A percentile compares a stretch with the other conserved stretches of the same genome.
Evolutionary conservation across 2,797 vertebrate species (phyloP).

Genomic region (Liparis tanakae): DNA sequence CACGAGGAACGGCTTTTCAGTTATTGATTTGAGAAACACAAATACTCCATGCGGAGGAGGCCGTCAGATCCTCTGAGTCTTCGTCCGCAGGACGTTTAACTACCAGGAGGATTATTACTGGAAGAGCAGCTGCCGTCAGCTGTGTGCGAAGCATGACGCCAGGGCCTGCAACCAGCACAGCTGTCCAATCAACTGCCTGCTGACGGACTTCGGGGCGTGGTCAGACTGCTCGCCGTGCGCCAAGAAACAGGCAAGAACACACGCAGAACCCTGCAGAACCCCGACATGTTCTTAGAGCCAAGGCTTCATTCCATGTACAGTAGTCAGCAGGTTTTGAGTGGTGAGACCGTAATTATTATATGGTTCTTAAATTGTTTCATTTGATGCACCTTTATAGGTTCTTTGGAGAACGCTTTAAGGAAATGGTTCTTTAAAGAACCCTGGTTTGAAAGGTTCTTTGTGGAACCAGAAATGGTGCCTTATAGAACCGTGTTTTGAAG

Average conservation of each 20-base stretch:
- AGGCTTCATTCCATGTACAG: not conserved
- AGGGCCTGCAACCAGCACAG: constrained; percentile 85
- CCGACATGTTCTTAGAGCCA: not conserved
- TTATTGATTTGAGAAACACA: not conserved
- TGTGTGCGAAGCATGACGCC: constrained; percentile 81
- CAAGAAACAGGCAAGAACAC: constrained; percentile 85
- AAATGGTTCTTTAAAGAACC: too few species aligned
- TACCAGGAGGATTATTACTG: constrained; percentile 82
- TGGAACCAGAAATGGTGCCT: too few species aligned
- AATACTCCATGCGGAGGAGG: not conserved
- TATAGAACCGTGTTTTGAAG: too few species aligned
- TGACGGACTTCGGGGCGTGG: constrained; percentile 89
- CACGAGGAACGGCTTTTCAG: not conserved
- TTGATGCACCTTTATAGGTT: too few species aligned
- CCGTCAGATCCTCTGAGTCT: not conserved
- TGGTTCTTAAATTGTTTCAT: too few species aligned
- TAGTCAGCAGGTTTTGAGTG: too few species aligned
- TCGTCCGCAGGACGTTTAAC: constrained; percentile 74
- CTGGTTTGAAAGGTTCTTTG: too few species aligned
- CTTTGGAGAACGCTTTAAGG: too few species aligned
- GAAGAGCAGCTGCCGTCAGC: constrained; percentile 79
- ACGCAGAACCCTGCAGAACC: not conserved
- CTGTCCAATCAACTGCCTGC: constrained; percentile 89
- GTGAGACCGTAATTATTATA: too few species aligned
- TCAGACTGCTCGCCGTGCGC: constrained; percentile 92